These are phyloP conservation scores for Paguma larvata DNA, from an alignment of 2,797 vertebrate genomes.

Conservation along the genomic window DNA sequence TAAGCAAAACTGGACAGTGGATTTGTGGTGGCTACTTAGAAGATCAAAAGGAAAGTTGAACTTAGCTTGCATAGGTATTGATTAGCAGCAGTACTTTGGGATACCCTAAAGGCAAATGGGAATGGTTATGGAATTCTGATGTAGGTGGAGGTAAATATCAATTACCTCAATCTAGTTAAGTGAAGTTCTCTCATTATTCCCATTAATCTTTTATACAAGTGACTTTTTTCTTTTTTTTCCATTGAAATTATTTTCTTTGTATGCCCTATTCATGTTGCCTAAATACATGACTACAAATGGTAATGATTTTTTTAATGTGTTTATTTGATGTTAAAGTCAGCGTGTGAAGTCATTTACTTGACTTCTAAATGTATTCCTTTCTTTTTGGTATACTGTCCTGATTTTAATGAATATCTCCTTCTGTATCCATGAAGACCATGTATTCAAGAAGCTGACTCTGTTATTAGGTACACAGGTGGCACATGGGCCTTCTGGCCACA, in stretches of 20 bases:
- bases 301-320: neutral
- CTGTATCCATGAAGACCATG: neutral
- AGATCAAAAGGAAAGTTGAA: neutral
- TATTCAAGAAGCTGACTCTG: neutral
- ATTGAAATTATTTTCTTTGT: conserved; percentile 21
- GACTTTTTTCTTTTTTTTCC: conserved; percentile 4
- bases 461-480: neutral
- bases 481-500: neutral
- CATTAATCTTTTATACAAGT: conserved; percentile 51
- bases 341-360: neutral
- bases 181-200: neutral
- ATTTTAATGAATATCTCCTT: neutral
- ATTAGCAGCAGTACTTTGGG: conserved; percentile 8
- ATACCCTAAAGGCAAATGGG: conserved; percentile 39
- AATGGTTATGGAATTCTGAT: neutral
- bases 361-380: neutral
- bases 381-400: neutral
- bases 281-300: neutral
- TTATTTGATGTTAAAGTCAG: neutral
- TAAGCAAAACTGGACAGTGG: conserved; percentile 11
- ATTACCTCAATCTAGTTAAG: conserved; percentile 20
- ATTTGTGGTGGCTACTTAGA: conserved; percentile 48
- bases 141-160: neutral
- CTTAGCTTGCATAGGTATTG: conserved; percentile 51
- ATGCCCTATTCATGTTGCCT: neutral